A percentile compares a stretch with the other conserved stretches of the same genome.
phyloP scores from a whole-genome alignment of 2,113 vertebrate genomes.

The Chloropsis hardwickii region DNA sequence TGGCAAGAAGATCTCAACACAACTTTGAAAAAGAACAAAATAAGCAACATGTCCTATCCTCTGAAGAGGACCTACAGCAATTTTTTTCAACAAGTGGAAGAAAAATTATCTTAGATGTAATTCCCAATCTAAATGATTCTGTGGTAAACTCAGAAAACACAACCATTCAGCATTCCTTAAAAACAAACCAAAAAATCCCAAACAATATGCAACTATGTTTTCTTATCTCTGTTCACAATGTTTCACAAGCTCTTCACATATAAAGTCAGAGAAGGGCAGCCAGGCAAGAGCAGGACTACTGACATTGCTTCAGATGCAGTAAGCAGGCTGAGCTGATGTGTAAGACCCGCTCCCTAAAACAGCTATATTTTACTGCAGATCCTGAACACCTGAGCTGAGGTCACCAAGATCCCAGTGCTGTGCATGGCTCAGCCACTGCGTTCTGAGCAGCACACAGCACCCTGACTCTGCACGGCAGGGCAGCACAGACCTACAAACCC shows the following conservation, averaged over 20 bases:
- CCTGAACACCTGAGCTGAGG: not conserved
- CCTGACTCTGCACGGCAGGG: rapidly evolving
- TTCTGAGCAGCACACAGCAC: not conserved
- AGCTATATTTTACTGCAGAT: not conserved
- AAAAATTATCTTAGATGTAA: not conserved
- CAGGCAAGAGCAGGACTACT: not conserved
- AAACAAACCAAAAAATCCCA: not conserved
- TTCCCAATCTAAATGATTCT: not conserved
- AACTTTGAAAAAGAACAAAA: not conserved
- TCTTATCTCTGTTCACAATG: not conserved
- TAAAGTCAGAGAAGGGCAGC: not conserved
- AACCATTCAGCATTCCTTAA: not conserved
- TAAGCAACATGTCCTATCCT: not conserved
- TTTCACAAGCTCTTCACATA: not conserved
- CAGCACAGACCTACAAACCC: not conserved
- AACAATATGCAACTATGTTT: not conserved
- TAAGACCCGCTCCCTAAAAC: not conserved
- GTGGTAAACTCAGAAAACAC: not conserved
- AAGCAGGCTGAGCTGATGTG: not conserved
- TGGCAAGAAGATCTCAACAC: not conserved
- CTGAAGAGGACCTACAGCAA: not conserved
- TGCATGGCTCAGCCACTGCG: rapidly evolving
- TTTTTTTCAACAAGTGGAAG: not conserved
- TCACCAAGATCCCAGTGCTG: rapidly evolving
- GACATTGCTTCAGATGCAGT: not conserved